Evolutionary conservation across 2,888 invertebrate species (phyloP), one percentile per base, ranked within the genome.

Genomic region (Acheta domesticus): DNA sequence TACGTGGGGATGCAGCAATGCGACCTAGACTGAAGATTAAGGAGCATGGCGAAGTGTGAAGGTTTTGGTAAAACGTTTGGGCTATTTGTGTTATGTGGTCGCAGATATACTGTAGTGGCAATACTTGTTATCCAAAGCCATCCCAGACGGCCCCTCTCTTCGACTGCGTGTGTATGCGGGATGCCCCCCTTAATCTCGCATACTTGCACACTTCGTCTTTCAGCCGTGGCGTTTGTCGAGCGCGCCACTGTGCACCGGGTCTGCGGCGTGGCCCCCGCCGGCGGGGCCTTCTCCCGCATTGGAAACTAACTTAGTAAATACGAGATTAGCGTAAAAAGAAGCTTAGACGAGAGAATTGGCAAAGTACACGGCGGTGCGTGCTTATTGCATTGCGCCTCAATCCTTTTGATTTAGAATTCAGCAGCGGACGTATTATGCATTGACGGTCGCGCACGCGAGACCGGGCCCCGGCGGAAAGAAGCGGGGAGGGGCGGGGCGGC

Each of bases 341-440:
- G 80, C 81, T 82, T 81, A 82, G 81, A 82, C 76, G 78, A 74
- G 79, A 79, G 80, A 82, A 82, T 82, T 82, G 82, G 81, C 81
- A 82, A 82, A 82, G 82, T 82, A 82, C 80, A 79, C 82, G 80
- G 80, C 79, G 77, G 80, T 80, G 81, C 80, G 80, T 79, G 78
- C 82, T 82, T 82, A 82, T 82, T 82, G 81, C 81, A 82, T 82
- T 82, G 81, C 49, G 80, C 81, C 80, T 79, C 80, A 80, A 82
- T 80, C 81, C 82, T 81, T 82, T 81, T 82, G 82, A 82, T 82
- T 81, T 82, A 82, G 81, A 82, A 82, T 82, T 80, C 82, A 82
- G 80, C 79, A 80, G 74, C 82, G 79, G 80, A 81, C 81, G 75
- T 79, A 81, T 82, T 82, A 80, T 80, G 79, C 80, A 82, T 82